phyloP scores from a whole-genome alignment of 2,113 vertebrate genomes.

The Antigone vipio region DNA sequence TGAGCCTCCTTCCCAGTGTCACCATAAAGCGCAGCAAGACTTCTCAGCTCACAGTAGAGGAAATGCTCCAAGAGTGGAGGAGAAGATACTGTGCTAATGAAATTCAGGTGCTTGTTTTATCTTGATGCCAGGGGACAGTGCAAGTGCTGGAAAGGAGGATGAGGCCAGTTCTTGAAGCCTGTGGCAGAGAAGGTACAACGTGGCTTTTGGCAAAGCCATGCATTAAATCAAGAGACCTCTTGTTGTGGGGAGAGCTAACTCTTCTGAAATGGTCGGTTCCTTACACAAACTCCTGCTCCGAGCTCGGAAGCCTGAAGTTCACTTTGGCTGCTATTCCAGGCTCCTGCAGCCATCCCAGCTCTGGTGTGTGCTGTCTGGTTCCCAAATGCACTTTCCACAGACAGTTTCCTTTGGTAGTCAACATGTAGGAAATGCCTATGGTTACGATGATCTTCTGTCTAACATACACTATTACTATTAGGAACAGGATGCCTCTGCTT shows the following conservation, averaged over 20 bases:
- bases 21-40: background rate
- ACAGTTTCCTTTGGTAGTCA: background rate
- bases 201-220: slow-evolving; percentile 28
- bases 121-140: background rate
- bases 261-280: background rate
- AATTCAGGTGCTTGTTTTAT: background rate
- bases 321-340: background rate
- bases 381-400: background rate
- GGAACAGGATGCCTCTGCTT: background rate
- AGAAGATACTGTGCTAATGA: background rate
- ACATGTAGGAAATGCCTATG: background rate
- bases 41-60: background rate
- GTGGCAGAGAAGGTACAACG: background rate
- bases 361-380: background rate
- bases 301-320: background rate
- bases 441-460: background rate
- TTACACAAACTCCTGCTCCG: background rate
- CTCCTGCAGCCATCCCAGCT: background rate
- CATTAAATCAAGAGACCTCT: background rate
- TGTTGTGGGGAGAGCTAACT: background rate
- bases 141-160: background rate
- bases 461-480: accelerated
- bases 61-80: background rate
- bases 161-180: background rate
- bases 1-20: background rate